Conservation (phyloP, 2,888 invertebrate genomes). For the Drosophila multiciliata region DNA sequence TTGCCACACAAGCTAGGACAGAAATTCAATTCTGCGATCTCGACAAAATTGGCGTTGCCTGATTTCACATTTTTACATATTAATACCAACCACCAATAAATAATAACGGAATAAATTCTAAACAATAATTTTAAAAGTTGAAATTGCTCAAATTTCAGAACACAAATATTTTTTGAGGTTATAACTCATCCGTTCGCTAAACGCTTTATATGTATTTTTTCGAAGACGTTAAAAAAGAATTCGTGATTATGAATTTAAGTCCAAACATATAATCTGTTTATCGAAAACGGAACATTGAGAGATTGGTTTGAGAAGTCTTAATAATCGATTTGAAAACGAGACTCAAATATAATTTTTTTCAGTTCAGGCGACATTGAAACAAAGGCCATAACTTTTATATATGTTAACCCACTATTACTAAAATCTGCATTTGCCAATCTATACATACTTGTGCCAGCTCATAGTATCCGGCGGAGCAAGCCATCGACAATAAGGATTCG, state of each 20-base stretch:
- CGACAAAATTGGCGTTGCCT: not conserved
- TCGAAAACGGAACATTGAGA: not conserved
- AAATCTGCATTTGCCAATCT: not conserved
- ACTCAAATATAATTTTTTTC: not conserved
- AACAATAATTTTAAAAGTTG: not conserved
- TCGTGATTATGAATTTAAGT: not conserved
- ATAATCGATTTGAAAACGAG: not conserved
- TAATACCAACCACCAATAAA: not conserved
- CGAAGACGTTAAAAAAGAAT: not conserved
- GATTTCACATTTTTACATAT: not conserved
- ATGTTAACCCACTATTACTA: not conserved
- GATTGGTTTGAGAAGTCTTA: not conserved
- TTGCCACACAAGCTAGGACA: conserved; percentile 15
- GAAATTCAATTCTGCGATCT: not conserved
- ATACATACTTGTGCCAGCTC: conserved; percentile 94
- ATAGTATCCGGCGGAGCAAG: conserved; percentile 98
- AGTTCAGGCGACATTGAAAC: not conserved
- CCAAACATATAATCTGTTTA: not conserved
- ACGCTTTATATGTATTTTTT: not conserved
- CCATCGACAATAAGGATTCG: conserved; percentile 97
- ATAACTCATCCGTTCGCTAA: not conserved
- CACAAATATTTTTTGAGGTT: not conserved
- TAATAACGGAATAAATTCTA: not conserved
- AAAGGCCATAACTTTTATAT: not conserved
- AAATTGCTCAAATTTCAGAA: not conserved